Evolutionary conservation across 2,888 invertebrate species (phyloP).

Genomic region (Agriopis aurantiaria): DNA sequence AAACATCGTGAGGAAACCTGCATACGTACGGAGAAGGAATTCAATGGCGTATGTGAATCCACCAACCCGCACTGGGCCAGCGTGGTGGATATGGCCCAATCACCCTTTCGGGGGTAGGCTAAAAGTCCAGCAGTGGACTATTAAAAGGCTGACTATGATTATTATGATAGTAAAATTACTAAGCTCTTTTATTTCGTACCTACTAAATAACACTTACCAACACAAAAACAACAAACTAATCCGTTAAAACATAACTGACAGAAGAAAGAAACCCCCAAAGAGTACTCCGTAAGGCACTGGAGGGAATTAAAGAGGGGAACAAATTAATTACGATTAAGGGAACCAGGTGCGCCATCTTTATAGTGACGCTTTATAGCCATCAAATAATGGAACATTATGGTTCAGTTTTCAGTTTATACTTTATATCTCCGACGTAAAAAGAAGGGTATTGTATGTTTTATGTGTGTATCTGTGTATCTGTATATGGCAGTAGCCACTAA

Average conservation of each 20-base stretch:
- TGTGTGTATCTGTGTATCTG: no score
- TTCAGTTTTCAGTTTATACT: background rate
- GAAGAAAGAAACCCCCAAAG: conserved; percentile 15
- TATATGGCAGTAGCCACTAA: no score
- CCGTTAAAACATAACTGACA: conserved; percentile 13
- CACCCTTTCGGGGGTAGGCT: no score
- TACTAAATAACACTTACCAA: conserved; percentile 3
- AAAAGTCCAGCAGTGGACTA: no score
- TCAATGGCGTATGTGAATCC: no score
- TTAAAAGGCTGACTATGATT: no score
- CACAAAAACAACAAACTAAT: conserved; percentile 4
- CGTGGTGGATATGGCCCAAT: no score
- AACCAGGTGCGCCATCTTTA: conserved; percentile 31
- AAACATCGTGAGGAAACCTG: no score
- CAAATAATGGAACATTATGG: conserved; percentile 13
- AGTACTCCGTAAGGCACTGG: conserved; percentile 6
- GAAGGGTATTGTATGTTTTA: no score
- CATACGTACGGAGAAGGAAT: no score
- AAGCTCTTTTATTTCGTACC: background rate
- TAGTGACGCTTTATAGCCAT: conserved; percentile 24
- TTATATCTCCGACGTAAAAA: background rate
- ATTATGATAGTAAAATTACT: background rate
- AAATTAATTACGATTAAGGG: conserved; percentile 35
- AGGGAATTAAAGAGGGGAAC: conserved; percentile 21
- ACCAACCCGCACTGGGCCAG: no score